Evolutionary conservation across 2,888 invertebrate genomes (phyloP).

Genomic region (Cremastobaeus sp.): DNA sequence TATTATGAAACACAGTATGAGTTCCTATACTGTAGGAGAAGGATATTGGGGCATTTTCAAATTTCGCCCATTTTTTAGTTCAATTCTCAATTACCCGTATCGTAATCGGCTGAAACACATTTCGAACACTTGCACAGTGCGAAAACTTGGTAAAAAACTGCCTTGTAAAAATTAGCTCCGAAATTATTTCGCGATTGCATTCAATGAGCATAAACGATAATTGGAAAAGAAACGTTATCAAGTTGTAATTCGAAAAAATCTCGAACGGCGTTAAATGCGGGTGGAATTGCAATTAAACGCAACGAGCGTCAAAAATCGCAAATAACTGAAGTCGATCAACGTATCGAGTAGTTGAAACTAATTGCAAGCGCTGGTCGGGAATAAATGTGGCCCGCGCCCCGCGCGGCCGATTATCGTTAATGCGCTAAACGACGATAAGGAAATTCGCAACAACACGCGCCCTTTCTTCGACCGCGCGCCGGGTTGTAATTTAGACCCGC

Average conservation of each 20-base stretch:
- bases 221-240: not conserved
- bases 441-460: conserved; percentile 56
- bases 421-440: conserved; percentile 53
- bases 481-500: conserved; percentile 54
- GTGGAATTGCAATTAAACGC: conserved; percentile 27
- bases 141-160: no score
- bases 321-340: conserved; percentile 12
- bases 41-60: no score
- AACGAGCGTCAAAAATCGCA: conserved; percentile 12
- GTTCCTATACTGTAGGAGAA: no score
- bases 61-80: no score
- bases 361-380: conserved; percentile 17
- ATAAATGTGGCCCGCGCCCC: conserved; percentile 32
- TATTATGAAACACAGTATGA: no score
- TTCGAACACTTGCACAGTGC: no score
- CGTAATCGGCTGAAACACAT: no score
- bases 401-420: conserved; percentile 51
- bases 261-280: not conserved
- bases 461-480: conserved; percentile 40
- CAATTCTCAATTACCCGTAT: no score
- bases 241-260: not conserved
- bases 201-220: no score
- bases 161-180: no score
- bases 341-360: conserved; percentile 20
- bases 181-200: no score